Percentiles rank a stretch among this genome's conserved stretches.
Evolutionary conservation across 2,797 vertebrate species (phyloP).

Genomic region (Manis crassicaudata): DNA sequence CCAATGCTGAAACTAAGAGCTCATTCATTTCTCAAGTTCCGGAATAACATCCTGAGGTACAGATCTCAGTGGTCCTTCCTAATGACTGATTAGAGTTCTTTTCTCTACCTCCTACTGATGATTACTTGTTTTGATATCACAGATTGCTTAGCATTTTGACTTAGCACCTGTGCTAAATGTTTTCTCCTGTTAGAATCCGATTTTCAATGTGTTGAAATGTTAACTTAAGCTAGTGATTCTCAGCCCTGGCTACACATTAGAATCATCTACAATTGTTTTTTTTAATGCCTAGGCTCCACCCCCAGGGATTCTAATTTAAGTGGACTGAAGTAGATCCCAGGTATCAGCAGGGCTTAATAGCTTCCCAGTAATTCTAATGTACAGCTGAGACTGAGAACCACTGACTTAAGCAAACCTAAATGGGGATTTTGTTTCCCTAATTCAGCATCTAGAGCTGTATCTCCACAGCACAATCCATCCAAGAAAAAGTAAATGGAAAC

Average conservation of each 20-base stretch:
- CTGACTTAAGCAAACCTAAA: background rate
- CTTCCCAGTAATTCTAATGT: background rate
- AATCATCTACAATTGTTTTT: background rate
- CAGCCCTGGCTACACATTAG: background rate
- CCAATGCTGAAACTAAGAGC: slow-evolving; percentile 59
- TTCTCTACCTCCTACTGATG: slow-evolving; percentile 74
- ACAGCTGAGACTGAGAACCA: background rate
- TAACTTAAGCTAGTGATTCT: slow-evolving; percentile 2
- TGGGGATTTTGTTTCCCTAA: background rate
- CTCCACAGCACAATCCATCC: background rate
- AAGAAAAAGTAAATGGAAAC: background rate
- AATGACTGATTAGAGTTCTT: slow-evolving; percentile 79
- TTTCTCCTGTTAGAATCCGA: slow-evolving; percentile 67
- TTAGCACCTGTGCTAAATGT: slow-evolving; percentile 82
- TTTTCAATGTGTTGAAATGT: slow-evolving; percentile 63
- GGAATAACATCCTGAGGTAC: slow-evolving; percentile 48
- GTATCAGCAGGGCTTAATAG: background rate
- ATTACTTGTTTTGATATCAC: slow-evolving; percentile 69
- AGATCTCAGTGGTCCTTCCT: slow-evolving; percentile 59
- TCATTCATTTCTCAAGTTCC: slow-evolving; percentile 63
- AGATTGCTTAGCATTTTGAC: slow-evolving; percentile 72
- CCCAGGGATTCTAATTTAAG: background rate
- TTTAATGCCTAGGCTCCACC: background rate
- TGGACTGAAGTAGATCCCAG: background rate
- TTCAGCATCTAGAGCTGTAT: background rate